Conservation (phyloP, 2,888 invertebrate species). For the Oscheius sp. region DNA sequence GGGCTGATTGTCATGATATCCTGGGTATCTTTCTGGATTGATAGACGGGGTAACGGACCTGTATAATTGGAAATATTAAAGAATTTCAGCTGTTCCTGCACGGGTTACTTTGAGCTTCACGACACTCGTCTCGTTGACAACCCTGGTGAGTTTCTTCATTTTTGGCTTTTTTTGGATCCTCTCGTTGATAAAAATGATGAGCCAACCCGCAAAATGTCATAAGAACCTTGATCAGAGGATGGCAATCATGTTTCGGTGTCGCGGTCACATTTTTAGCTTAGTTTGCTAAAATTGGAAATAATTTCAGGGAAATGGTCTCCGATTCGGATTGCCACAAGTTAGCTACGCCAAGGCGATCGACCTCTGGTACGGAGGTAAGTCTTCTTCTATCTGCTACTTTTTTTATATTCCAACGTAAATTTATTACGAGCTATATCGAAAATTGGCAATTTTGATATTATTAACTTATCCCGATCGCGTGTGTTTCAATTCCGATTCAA, state of each 20-base stretch:
- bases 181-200: neutral
- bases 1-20: conserved; percentile 61
- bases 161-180: neutral
- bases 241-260: too few species aligned
- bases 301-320: conserved; percentile 65
- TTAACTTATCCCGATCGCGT: too few species aligned
- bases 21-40: conserved; percentile 69
- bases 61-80: neutral
- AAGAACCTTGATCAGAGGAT: too few species aligned
- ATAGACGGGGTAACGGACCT: conserved; percentile 50
- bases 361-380: conserved; percentile 71
- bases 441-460: too few species aligned
- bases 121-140: conserved; percentile 69
- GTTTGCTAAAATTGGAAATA: too few species aligned
- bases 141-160: conserved; percentile 55
- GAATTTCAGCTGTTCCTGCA: conserved; percentile 68
- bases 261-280: too few species aligned
- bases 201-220: too few species aligned
- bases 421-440: neutral
- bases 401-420: neutral
- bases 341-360: conserved; percentile 70
- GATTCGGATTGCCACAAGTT: conserved; percentile 69
- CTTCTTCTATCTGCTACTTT: neutral
- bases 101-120: conserved; percentile 71
- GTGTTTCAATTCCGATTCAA: too few species aligned